Percentiles rank a stretch among this genome's conserved stretches.
phyloP scores from a whole-genome alignment of 1,140 invertebrate species.

The Rhyacophila brunnea region DNA sequence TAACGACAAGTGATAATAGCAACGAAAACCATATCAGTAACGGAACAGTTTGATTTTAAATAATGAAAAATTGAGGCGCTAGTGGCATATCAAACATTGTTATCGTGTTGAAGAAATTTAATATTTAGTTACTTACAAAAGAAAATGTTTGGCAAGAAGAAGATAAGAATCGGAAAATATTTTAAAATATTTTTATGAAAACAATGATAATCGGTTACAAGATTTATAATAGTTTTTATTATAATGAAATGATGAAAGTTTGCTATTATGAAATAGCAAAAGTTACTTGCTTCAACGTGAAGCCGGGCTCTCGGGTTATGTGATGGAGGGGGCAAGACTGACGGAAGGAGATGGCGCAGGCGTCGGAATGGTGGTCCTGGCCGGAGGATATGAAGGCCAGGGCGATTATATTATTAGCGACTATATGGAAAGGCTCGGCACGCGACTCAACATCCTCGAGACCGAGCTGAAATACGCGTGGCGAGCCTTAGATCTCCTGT shows the following conservation, averaged over 20 bases:
- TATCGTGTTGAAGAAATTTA: not conserved
- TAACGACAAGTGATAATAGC: constrained; percentile 7
- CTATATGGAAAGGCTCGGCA: constrained; percentile 86
- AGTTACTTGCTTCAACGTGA: no score
- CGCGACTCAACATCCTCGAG: constrained; percentile 81
- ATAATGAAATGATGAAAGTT: no score
- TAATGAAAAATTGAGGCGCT: not conserved
- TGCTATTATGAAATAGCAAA: no score
- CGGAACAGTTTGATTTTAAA: constrained; percentile 8
- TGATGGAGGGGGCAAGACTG: constrained; percentile 26
- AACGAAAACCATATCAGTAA: constrained; percentile 32
- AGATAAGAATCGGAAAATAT: no score
- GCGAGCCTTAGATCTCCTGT: constrained; percentile 85
- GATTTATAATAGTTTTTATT: no score
- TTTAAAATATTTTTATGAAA: no score
- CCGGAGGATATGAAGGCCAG: constrained; percentile 51
- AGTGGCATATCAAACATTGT: constrained; percentile 24
- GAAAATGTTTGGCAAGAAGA: no score
- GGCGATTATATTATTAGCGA: constrained; percentile 70
- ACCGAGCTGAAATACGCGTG: constrained; percentile 89
- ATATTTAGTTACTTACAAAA: no score
- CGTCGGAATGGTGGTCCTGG: constrained; percentile 10
- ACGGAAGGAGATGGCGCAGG: constrained; percentile 10
- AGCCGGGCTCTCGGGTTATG: constrained; percentile 8
- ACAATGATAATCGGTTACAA: no score